Evolutionary conservation across 2,888 invertebrate species (phyloP).

Genomic region (Archips xylosteana): DNA sequence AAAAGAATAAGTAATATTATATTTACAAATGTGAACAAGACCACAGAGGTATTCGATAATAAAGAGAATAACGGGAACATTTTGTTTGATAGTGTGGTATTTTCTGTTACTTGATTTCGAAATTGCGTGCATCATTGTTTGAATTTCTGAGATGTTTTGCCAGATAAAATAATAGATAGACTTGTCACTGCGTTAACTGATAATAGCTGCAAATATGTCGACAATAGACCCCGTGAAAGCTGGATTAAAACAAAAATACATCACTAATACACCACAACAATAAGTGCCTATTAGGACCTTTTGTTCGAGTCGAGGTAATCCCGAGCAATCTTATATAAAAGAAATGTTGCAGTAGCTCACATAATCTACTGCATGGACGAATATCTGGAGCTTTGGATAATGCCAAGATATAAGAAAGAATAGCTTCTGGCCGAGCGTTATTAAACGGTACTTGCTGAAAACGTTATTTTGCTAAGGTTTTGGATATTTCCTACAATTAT

Average conservation of each 20-base stretch:
- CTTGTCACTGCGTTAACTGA: not conserved
- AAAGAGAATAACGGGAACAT: not conserved
- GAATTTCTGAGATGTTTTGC: no score
- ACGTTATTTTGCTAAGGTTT: not conserved
- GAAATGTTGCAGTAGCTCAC: conserved; percentile 58
- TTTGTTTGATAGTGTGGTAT: not conserved
- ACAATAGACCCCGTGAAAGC: no score
- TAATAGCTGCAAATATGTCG: not conserved
- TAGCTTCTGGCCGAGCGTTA: conserved; percentile 40
- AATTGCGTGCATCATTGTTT: no score
- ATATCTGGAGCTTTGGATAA: conserved; percentile 24
- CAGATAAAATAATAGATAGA: no score
- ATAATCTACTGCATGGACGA: conserved; percentile 53
- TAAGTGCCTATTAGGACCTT: conserved; percentile 51
- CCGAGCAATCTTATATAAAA: conserved; percentile 66
- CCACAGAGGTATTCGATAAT: not conserved
- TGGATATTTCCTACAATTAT: no score
- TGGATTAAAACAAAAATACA: conserved; percentile 36
- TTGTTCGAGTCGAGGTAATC: conserved; percentile 63
- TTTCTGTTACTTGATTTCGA: no score
- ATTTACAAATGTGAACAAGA: conserved; percentile 3
- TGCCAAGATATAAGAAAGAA: conserved; percentile 45
- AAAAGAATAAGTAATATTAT: conserved; percentile 7
- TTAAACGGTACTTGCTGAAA: conserved; percentile 15
- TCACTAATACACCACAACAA: conserved; percentile 35